These are phyloP conservation scores for Pogonus chalceus DNA, from an alignment of 1,140 invertebrate genomes.

Conservation along the genomic window DNA sequence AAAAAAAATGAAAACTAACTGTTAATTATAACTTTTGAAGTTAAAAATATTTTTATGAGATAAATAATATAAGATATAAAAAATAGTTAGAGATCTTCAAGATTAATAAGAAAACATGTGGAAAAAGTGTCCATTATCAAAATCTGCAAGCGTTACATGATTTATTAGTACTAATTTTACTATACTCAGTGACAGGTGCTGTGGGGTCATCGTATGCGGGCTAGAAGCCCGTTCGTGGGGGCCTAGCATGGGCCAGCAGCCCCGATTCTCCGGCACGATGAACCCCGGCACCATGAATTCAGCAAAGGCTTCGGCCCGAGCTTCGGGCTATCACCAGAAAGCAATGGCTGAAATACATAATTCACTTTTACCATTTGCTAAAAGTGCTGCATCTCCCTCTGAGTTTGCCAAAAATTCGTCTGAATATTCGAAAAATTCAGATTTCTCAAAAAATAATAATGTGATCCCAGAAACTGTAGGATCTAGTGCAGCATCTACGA, in stretches of 20 bases:
- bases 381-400: too few species aligned
- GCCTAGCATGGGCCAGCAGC: constrained; percentile 54
- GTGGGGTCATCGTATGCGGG: background rate
- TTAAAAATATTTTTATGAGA: too few species aligned
- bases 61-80: too few species aligned
- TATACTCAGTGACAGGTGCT: too few species aligned
- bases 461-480: constrained; percentile 47
- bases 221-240: constrained; percentile 30
- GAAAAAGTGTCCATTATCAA: too few species aligned
- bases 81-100: too few species aligned
- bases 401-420: too few species aligned
- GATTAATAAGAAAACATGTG: too few species aligned
- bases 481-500: constrained; percentile 65
- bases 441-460: too few species aligned
- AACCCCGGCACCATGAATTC: constrained; percentile 52
- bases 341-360: constrained; percentile 80
- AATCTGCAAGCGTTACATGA: background rate
- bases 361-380: constrained; percentile 73
- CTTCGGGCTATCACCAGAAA: constrained; percentile 77
- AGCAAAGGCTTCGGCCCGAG: constrained; percentile 58
- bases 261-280: constrained; percentile 45
- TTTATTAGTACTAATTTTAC: background rate
- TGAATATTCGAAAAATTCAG: too few species aligned
- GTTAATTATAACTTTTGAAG: too few species aligned
- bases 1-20: too few species aligned